Evolutionary conservation across 2,113 vertebrate species (phyloP).

Genomic region (Castor canadensis): DNA sequence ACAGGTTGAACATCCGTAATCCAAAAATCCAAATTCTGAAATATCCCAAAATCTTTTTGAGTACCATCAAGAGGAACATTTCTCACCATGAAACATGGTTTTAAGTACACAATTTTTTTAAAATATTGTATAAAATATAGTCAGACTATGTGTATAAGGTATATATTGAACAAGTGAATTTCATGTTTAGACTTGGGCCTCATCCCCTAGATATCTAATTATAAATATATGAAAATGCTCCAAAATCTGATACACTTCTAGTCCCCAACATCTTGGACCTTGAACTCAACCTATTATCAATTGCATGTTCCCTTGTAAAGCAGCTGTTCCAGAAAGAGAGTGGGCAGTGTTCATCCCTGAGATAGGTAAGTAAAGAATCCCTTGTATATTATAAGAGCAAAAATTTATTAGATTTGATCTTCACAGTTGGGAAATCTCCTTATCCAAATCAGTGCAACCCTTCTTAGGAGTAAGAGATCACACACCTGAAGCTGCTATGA

Average conservation of each 20-base stretch:
- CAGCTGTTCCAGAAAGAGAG: not conserved
- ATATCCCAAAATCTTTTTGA: not conserved
- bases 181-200: not conserved
- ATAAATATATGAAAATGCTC: not conserved
- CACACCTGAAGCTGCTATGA: not conserved
- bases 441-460: not conserved
- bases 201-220: not conserved
- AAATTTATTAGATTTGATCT: not conserved
- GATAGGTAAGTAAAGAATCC: not conserved
- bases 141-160: not conserved
- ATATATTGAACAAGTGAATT: not conserved
- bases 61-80: not conserved
- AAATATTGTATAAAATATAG: not conserved
- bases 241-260: not conserved
- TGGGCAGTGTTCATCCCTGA: not conserved
- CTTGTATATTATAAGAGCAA: not conserved
- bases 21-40: not conserved
- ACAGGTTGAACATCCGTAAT: not conserved
- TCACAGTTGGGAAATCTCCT: not conserved
- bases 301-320: not conserved
- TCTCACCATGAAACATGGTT: not conserved
- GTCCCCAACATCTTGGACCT: not conserved
- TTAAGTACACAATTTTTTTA: not conserved
- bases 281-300: not conserved
- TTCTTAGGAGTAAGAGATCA: not conserved